phyloP scores from a whole-genome alignment of 2,888 invertebrate genomes.

The Netelia melanura region DNA sequence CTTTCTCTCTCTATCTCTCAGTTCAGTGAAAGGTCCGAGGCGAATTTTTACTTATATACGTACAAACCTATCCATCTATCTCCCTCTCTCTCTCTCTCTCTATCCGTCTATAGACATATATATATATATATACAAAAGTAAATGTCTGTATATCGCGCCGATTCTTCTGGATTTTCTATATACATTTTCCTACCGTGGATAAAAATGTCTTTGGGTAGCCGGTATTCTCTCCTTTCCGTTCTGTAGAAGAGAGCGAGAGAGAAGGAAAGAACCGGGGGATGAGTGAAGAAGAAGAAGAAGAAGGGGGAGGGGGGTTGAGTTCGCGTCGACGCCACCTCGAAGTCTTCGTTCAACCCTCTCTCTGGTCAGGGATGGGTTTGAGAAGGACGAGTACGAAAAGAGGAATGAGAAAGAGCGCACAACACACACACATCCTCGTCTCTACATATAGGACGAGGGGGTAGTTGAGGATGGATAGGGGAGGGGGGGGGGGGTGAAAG shows the following conservation, averaged over 20 bases:
- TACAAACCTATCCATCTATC: background rate
- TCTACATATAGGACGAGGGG: background rate
- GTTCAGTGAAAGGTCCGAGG: constrained; percentile 57
- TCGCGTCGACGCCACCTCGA: constrained; percentile 41
- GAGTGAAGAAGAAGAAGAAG: constrained; percentile 19
- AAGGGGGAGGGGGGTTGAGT: background rate
- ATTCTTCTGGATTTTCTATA: constrained; percentile 54
- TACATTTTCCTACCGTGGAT: constrained; percentile 61
- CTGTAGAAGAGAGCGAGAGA: constrained; percentile 7
- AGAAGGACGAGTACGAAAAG: constrained; percentile 31
- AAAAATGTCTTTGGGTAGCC: constrained; percentile 80
- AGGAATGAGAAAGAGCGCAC: constrained; percentile 59
- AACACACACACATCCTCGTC: constrained; percentile 1
- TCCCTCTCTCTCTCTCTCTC: background rate
- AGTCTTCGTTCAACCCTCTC: constrained; percentile 33
- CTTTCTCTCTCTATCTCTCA: constrained; percentile 34
- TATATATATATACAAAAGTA: constrained; percentile 30
- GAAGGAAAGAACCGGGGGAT: background rate
- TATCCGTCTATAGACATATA: background rate
- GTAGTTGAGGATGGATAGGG: background rate
- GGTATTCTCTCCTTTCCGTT: constrained; percentile 70
- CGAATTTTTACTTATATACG: constrained; percentile 29
- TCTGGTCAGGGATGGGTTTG: constrained; percentile 25
- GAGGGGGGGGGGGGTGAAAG: constrained; percentile 31
- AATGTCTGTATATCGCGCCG: constrained; percentile 15